Evolutionary conservation across 1,140 invertebrate species (phyloP).

Genomic region (Phymorhynchus buccinoides): DNA sequence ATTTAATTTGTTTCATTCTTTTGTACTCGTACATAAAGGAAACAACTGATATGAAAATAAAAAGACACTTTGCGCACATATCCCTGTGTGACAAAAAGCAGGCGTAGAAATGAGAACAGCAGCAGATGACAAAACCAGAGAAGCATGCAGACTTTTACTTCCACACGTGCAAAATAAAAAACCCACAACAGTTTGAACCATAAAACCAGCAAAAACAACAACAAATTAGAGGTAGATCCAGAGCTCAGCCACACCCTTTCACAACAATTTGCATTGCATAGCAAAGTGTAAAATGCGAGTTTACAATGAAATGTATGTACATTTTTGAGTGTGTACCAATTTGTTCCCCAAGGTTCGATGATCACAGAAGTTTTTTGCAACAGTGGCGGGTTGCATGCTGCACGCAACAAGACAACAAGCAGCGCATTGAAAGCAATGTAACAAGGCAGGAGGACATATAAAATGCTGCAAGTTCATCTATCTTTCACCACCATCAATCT

Average conservation of each 20-base stretch:
- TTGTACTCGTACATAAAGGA: too few species aligned
- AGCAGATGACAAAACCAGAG: too few species aligned
- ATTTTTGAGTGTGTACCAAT: background rate
- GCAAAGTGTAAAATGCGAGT: too few species aligned
- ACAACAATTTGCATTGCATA: background rate
- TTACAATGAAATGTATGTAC: too few species aligned
- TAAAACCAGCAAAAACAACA: too few species aligned
- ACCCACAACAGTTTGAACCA: background rate
- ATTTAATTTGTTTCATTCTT: too few species aligned
- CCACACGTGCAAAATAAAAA: slow-evolving; percentile 10
- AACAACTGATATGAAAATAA: too few species aligned
- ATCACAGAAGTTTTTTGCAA: background rate
- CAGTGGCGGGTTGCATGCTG: background rate
- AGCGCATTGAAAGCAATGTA: background rate
- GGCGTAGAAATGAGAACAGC: too few species aligned
- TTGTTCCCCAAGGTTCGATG: background rate
- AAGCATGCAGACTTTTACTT: background rate
- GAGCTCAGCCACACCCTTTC: background rate
- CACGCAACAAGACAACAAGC: background rate
- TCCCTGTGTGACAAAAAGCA: too few species aligned
- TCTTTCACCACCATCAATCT: background rate
- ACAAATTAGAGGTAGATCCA: slow-evolving; percentile 2
- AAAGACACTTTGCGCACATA: too few species aligned
- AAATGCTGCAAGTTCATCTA: slow-evolving; percentile 4
- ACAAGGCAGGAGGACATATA: background rate